Evolutionary conservation across 2,888 invertebrate genomes (phyloP).

Genomic region (Lepidochrysops patricia): DNA sequence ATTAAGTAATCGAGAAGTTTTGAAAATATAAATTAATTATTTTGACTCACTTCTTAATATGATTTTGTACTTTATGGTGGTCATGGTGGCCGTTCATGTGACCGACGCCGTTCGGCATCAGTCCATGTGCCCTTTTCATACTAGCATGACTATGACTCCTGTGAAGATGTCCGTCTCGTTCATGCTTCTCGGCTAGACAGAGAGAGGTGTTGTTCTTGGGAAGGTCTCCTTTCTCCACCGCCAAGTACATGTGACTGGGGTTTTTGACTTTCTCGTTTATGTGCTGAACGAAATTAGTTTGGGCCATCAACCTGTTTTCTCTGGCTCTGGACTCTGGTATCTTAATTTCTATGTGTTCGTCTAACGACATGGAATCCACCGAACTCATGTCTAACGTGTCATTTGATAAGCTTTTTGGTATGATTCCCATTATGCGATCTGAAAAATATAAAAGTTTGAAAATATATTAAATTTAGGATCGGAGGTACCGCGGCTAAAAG

Average conservation of each 20-base stretch:
- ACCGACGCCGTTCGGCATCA: constrained; percentile 54
- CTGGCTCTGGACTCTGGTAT: constrained; percentile 68
- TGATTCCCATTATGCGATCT: constrained; percentile 68
- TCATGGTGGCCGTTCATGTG: constrained; percentile 44
- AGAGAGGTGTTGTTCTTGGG: constrained; percentile 26
- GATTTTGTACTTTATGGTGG: constrained; percentile 46
- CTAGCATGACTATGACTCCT: constrained; percentile 64
- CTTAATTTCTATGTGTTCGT: constrained; percentile 76
- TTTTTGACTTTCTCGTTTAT: constrained; percentile 59
- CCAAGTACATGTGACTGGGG: constrained; percentile 50
- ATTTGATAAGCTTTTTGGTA: constrained; percentile 72
- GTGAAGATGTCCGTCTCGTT: constrained; percentile 41
- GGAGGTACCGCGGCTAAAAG: background rate
- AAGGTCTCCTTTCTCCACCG: constrained; percentile 53
- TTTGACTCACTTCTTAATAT: constrained; percentile 50
- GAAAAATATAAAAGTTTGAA: constrained; percentile 26
- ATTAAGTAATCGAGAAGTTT: too few species aligned
- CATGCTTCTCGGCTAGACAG: constrained; percentile 23
- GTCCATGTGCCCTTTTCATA: constrained; percentile 53
- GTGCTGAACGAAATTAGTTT: constrained; percentile 62
- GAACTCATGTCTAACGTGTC: constrained; percentile 77
- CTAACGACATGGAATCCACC: constrained; percentile 76
- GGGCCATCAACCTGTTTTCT: constrained; percentile 66
- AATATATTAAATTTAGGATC: background rate
- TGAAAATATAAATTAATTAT: too few species aligned